A percentile compares a stretch with the other conserved stretches of the same genome.
Conservation (phyloP, 2,113 vertebrate species). For the Sporophila hypoxantha region DNA sequence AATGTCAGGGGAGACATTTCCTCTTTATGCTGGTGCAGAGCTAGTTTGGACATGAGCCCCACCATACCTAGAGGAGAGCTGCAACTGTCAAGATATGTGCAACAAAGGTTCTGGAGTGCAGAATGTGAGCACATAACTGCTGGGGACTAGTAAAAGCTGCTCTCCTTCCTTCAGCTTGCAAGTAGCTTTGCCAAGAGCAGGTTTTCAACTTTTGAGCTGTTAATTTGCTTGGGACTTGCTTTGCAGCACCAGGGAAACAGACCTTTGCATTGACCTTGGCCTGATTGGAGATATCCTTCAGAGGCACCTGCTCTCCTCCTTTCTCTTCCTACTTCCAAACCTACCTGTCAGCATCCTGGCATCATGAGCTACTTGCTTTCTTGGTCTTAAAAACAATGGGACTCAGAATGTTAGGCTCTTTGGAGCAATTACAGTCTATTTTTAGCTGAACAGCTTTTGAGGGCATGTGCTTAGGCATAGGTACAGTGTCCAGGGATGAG, state of each 20-base stretch:
- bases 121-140: background rate
- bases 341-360: background rate
- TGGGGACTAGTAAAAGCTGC: background rate
- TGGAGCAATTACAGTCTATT: background rate
- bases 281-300: background rate
- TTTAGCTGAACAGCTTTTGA: background rate
- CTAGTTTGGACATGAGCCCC: background rate
- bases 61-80: background rate
- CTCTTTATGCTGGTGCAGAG: background rate
- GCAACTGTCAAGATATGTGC: background rate
- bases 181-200: background rate
- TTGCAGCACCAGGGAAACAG: background rate
- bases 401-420: background rate
- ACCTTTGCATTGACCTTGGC: background rate
- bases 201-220: background rate
- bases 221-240: background rate
- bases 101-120: background rate
- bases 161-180: background rate
- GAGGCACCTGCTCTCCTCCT: background rate
- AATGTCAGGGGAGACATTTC: background rate
- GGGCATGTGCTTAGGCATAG: background rate
- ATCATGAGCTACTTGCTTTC: background rate
- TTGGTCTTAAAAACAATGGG: background rate
- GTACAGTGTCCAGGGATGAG: background rate
- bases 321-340: background rate